Evolutionary conservation across 2,113 vertebrate genomes (phyloP).

Genomic region (Ibidorhyncha struthersii): DNA sequence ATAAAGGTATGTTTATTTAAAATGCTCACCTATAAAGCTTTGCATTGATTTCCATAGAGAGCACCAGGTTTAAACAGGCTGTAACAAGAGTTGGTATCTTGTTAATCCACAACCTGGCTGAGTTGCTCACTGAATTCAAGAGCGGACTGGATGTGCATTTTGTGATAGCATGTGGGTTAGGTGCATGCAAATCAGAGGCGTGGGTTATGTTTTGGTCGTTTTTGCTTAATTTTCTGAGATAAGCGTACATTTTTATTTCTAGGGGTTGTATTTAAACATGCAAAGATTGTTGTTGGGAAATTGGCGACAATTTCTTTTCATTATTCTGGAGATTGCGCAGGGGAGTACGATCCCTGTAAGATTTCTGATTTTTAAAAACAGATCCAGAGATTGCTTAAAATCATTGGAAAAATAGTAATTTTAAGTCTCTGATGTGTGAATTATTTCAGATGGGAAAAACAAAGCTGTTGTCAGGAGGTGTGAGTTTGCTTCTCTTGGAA

Average conservation of each 20-base stretch:
- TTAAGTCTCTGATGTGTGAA: background rate
- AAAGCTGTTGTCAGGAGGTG: background rate
- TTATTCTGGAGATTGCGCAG: background rate
- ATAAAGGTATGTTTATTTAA: background rate
- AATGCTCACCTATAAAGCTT: background rate
- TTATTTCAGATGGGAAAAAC: background rate
- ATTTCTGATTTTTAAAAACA: background rate
- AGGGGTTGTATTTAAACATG: background rate
- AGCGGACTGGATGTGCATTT: background rate
- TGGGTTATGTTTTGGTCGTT: background rate
- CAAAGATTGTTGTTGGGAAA: background rate
- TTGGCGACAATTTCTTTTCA: background rate
- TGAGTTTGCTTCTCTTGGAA: background rate
- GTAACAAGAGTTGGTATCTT: background rate
- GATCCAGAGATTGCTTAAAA: background rate
- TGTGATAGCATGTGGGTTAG: background rate
- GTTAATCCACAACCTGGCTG: background rate
- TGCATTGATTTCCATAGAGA: background rate
- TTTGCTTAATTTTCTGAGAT: background rate
- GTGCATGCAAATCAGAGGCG: background rate
- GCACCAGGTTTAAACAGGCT: background rate
- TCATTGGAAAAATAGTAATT: background rate
- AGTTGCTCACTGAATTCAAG: background rate
- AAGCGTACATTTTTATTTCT: background rate
- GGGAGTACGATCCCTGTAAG: background rate